A percentile compares a stretch with the other conserved stretches of the same genome.
phyloP scores from a whole-genome alignment of 2,797 vertebrate genomes.

The Sebastes matsubarae region DNA sequence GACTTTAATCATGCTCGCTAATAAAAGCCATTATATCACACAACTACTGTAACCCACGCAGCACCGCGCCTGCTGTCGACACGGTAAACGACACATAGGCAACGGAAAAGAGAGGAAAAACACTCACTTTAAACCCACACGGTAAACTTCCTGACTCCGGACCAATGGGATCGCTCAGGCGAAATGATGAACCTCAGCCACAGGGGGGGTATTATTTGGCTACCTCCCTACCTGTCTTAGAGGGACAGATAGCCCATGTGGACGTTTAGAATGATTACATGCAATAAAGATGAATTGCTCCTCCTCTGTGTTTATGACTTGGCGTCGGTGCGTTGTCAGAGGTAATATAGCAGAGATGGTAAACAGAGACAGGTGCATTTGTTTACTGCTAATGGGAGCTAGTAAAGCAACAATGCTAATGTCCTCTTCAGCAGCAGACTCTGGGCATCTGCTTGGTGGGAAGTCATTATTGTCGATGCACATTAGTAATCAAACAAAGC shows the following conservation, averaged over 20 bases:
- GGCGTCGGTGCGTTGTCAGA: conserved; percentile 77
- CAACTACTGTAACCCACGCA: conserved; percentile 69
- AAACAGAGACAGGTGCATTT: conserved; percentile 83
- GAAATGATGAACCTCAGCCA: conserved; percentile 35
- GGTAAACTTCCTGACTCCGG: conserved; percentile 33
- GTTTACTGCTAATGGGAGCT: conserved; percentile 80
- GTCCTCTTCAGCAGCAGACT: conserved; percentile 75
- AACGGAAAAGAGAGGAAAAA: conserved; percentile 6
- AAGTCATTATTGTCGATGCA: conserved; percentile 62
- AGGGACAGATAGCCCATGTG: conserved; percentile 54
- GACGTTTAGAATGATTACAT: conserved; percentile 77
- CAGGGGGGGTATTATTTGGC: conserved; percentile 41
- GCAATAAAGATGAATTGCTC: conserved; percentile 82
- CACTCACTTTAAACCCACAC: conserved; percentile 23
- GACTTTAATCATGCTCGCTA: conserved; percentile 81
- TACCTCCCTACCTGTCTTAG: conserved; percentile 51
- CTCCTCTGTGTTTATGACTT: conserved; percentile 79
- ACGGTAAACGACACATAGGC: conserved; percentile 32
- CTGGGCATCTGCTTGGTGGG: conserved; percentile 71
- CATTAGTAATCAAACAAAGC: conserved; percentile 61
- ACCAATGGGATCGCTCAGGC: conserved; percentile 43
- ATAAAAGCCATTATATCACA: conserved; percentile 82
- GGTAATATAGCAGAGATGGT: conserved; percentile 78
- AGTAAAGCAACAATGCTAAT: conserved; percentile 80
- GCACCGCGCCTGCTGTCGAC: conserved; percentile 68